Evolutionary conservation across 1,140 invertebrate species (phyloP), one percentile per base, ranked within the genome.

Genomic region (Tetramorium simillimum): DNA sequence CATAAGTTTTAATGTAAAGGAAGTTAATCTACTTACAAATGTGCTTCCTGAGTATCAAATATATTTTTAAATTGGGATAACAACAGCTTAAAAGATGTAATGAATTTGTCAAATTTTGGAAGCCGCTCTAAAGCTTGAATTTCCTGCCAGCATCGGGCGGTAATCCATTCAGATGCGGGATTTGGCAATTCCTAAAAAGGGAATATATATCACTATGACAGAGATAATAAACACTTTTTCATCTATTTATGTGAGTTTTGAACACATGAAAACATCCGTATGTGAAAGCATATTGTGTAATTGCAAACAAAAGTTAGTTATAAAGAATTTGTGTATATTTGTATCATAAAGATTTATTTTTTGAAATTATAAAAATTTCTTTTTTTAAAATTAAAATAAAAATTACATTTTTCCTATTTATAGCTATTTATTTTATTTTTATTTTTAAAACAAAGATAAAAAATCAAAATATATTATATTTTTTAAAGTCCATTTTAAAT

Each of bases 141-240:
- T 90, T 97, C 96, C 90, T 96, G 95, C 97, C 97, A 97, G 2
- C 96, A 95, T 91, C 96, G 96, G 3, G 90, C 70, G 0, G 96
- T 96, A 3, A 97, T 92, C 97, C 97, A 97, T 37, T 95, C 92
- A 1, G 95, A 92, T 2, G 96, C 95, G 7, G 97, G 97, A 92
- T 97, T 97, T 37, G 91, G 37, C 4, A 86, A n/a, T 69, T 93
- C 91, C 95, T 96, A 28, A 33, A 7, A 75, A 10, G 2, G 24
- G 3, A 78, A 60, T 53, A 18, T 18, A 67, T 4, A 46, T 58
- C 16, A 10, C 16, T 49, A 56, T 12, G 10, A 62, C 49, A 40
- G 16, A 40, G 10, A 43, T 24, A n/a, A 72, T 86, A 62, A 53
- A 53, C 56, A 51, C 37, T 9, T 62, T 58, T 12, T 37, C 2